Evolutionary conservation across 2,113 vertebrate species (phyloP).

Genomic region (Panurus biarmicus): DNA sequence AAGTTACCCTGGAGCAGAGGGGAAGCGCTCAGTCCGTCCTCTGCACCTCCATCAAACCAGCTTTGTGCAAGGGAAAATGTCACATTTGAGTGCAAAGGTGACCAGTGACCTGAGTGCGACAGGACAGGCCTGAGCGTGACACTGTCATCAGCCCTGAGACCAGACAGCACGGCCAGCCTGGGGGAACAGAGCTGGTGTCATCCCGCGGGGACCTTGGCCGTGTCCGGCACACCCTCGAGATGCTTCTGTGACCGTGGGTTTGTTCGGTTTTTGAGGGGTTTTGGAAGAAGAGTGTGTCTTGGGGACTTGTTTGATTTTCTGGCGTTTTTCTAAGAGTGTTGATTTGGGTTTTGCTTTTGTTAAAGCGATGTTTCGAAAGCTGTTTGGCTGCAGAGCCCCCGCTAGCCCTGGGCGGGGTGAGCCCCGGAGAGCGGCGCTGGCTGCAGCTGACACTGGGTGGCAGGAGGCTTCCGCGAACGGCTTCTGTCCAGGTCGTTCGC

Average conservation of each 20-base stretch:
- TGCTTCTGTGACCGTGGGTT: accelerated
- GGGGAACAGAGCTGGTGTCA: not conserved
- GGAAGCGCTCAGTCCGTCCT: not conserved
- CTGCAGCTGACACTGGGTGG: not conserved
- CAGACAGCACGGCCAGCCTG: accelerated
- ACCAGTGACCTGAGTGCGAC: not conserved
- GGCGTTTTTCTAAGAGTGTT: not conserved
- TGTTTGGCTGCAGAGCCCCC: not conserved
- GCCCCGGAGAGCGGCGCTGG: not conserved
- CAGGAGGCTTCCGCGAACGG: not conserved
- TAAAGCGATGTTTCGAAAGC: not conserved
- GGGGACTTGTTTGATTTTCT: not conserved
- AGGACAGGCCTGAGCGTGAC: not conserved
- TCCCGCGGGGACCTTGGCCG: not conserved
- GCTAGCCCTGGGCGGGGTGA: not conserved
- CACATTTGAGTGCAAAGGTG: not conserved
- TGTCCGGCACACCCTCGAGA: not conserved
- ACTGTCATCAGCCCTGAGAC: not conserved
- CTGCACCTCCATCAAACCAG: not conserved
- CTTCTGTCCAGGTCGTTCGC: not conserved
- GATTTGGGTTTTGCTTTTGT: not conserved
- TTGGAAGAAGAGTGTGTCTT: no score
- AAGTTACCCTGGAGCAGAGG: not conserved
- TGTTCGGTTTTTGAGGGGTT: not conserved
- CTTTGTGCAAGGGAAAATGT: not conserved